Percentiles rank a stretch among this genome's conserved stretches.
phyloP scores from a whole-genome alignment of 1,140 invertebrate genomes.

The Orussus abietinus region DNA sequence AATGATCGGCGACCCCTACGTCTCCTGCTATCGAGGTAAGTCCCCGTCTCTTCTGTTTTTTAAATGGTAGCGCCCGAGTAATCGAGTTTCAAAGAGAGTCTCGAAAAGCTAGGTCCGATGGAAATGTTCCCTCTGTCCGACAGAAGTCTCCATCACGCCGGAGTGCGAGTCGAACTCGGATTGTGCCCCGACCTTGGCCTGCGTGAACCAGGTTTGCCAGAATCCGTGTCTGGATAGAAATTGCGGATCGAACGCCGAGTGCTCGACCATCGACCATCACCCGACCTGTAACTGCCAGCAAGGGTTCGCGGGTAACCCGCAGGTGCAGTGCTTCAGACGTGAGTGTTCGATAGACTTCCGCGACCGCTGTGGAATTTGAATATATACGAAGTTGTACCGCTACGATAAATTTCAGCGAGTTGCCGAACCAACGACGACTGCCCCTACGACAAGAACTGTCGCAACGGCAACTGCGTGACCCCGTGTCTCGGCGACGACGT shows the following conservation, averaged over 20 bases:
- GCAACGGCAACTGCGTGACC: constrained; percentile 73
- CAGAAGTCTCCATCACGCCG: constrained; percentile 55
- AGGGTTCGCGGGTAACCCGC: constrained; percentile 82
- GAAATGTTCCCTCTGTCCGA: too few species aligned
- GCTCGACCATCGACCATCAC: constrained; percentile 67
- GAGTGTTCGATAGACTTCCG: constrained; percentile 49
- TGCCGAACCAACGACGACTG: constrained; percentile 79
- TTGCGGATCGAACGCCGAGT: constrained; percentile 76
- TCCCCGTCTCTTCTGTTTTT: too few species aligned
- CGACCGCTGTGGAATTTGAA: too few species aligned
- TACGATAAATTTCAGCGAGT: constrained; percentile 77
- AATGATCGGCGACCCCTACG: constrained; percentile 74
- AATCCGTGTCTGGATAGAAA: constrained; percentile 76
- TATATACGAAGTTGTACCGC: too few species aligned
- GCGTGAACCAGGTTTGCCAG: constrained; percentile 72
- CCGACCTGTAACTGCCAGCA: constrained; percentile 77
- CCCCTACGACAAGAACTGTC: constrained; percentile 79
- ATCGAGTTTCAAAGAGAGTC: too few species aligned
- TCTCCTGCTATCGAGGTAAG: constrained; percentile 71
- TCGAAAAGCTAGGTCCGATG: too few species aligned
- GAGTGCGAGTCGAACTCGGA: constrained; percentile 70
- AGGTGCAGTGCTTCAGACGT: constrained; percentile 83
- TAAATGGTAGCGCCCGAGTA: too few species aligned
- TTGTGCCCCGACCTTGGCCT: constrained; percentile 72
- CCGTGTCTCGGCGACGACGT: constrained; percentile 64